Conservation (phyloP, 2,797 vertebrate genomes). For the Tragelaphus oryx region DNA sequence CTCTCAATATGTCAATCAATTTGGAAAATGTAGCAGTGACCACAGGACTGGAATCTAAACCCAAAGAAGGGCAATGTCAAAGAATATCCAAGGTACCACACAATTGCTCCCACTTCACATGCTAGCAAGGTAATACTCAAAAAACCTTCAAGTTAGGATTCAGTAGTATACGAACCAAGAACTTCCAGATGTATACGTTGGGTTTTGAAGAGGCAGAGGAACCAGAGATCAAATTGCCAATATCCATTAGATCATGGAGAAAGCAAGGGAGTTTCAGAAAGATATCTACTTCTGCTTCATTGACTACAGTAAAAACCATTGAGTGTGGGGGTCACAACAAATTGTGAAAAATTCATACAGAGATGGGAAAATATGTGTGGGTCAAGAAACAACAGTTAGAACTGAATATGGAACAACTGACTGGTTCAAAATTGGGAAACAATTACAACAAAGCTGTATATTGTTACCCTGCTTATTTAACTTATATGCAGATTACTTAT, state of each 20-base stretch:
- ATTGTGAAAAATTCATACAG: background rate
- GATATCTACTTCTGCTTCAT: background rate
- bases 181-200: background rate
- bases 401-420: background rate
- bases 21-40: background rate
- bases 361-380: background rate
- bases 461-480: background rate
- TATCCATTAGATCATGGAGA: background rate
- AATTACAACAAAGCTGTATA: background rate
- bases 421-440: background rate
- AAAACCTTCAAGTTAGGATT: background rate
- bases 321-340: background rate
- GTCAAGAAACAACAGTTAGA: background rate
- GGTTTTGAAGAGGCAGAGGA: background rate
- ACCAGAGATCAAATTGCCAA: background rate
- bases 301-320: background rate
- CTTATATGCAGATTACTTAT: background rate
- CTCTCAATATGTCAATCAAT: background rate
- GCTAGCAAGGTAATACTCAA: background rate
- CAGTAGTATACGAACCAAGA: background rate
- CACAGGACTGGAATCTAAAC: background rate
- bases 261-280: background rate
- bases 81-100: background rate
- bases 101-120: background rate
- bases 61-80: background rate